A percentile compares a stretch with the other conserved stretches of the same genome.
Conservation (phyloP, 2,888 invertebrate species). For the Callyntrura sp. region DNA sequence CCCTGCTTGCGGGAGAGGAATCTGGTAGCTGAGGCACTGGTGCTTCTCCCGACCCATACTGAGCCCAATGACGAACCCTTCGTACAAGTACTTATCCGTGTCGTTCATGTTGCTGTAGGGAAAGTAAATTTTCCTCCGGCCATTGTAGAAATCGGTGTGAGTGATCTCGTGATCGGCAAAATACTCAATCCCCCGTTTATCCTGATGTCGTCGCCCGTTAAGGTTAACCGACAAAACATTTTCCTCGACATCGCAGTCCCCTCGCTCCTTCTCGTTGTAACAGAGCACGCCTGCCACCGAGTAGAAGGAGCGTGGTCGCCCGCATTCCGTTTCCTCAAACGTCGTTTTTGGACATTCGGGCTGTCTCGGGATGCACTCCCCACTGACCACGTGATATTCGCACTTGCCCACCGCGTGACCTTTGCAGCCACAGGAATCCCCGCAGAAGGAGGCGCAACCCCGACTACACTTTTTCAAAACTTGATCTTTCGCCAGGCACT, state of each 20-base stretch:
- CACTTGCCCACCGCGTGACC: neutral
- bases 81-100: neutral
- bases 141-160: neutral
- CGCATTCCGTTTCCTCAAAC: neutral
- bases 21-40: neutral
- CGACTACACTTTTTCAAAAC: neutral
- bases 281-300: neutral
- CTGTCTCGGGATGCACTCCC: neutral
- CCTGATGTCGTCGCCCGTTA: neutral
- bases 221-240: neutral
- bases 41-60: neutral
- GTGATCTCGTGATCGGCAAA: neutral
- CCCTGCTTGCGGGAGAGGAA: neutral
- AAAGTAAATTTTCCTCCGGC: neutral
- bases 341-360: neutral
- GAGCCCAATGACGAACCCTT: neutral
- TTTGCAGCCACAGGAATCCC: neutral
- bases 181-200: neutral
- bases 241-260: neutral
- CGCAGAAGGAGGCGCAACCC: neutral
- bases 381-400: neutral
- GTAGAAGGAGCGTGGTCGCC: neutral
- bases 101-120: neutral
- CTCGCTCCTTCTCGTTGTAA: neutral
- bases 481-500: neutral